Evolutionary conservation across 2,888 invertebrate genomes (phyloP).

Genomic region (Papilio gigon): DNA sequence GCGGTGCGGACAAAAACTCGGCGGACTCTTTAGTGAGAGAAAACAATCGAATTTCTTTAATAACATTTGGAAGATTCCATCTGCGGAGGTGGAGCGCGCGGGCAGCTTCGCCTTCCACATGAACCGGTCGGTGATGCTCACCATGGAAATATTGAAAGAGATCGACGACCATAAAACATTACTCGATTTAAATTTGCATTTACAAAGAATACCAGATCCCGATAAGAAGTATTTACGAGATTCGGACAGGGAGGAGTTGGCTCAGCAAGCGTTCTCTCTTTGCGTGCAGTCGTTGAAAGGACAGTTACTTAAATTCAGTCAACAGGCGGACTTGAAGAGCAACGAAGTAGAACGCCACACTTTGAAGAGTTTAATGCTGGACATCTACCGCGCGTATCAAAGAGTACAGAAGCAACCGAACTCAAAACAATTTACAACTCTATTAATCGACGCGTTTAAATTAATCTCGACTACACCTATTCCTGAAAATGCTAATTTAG

Average conservation of each 20-base stretch:
- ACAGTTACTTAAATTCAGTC: constrained; percentile 81
- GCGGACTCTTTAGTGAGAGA: constrained; percentile 92
- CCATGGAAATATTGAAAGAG: constrained; percentile 90
- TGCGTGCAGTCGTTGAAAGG: constrained; percentile 87
- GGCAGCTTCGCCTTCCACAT: constrained; percentile 96
- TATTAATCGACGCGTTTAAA: constrained; percentile 88
- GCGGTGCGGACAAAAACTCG: constrained; percentile 85
- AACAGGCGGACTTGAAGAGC: constrained; percentile 73
- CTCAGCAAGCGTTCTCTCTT: constrained; percentile 89
- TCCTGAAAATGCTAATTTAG: constrained; percentile 83
- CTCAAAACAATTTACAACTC: constrained; percentile 83
- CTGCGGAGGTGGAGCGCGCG: constrained; percentile 94
- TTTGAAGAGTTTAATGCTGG: constrained; percentile 78
- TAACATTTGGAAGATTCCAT: constrained; percentile 96
- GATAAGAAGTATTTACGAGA: constrained; percentile 95
- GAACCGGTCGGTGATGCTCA: constrained; percentile 90
- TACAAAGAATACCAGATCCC: constrained; percentile 90
- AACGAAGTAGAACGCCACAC: constrained; percentile 77
- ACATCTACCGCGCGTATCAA: constrained; percentile 86
- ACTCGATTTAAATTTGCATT: constrained; percentile 89
- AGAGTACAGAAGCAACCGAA: constrained; percentile 84
- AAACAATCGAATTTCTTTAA: constrained; percentile 94
- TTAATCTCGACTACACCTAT: constrained; percentile 83
- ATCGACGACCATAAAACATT: constrained; percentile 91
- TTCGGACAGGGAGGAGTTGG: constrained; percentile 90